A percentile compares a stretch with the other conserved stretches of the same genome.
These are phyloP conservation scores for Magallana nippona DNA, from an alignment of 2,888 invertebrate species.

Conservation along the genomic window DNA sequence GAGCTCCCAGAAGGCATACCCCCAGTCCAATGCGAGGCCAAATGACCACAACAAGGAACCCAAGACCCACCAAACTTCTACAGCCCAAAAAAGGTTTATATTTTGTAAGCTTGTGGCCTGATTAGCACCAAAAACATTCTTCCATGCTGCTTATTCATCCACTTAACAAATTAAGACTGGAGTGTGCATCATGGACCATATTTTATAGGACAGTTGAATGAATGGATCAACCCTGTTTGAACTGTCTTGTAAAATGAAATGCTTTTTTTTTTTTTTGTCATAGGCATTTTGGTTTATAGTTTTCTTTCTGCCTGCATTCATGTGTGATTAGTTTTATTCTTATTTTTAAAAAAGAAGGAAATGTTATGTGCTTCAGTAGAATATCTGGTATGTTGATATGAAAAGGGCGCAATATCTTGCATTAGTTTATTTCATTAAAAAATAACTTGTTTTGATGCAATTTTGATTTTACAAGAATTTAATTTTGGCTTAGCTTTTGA, in stretches of 20 bases:
- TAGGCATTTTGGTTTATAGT: not conserved
- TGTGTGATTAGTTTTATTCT: not conserved
- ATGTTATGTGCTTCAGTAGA: not conserved
- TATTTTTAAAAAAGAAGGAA: not conserved
- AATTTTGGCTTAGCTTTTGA: not conserved
- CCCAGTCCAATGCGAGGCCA: slow-evolving; percentile 32
- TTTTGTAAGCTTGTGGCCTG: slow-evolving; percentile 26
- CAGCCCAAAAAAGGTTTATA: slow-evolving; percentile 40
- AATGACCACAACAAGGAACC: slow-evolving; percentile 37
- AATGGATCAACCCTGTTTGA: slow-evolving; percentile 21
- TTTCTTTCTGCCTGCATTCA: slow-evolving; percentile 10
- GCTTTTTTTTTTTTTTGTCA: slow-evolving; percentile 12
- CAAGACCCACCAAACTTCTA: slow-evolving; percentile 37
- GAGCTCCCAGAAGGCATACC: not conserved
- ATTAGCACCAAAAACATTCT: slow-evolving; percentile 13
- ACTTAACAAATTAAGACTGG: not conserved
- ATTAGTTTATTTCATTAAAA: not conserved
- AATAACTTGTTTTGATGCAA: too few relatives aligned
- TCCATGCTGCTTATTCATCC: not conserved
- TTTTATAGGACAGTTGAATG: slow-evolving; percentile 35
- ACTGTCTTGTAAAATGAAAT: slow-evolving; percentile 32
- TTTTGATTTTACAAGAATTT: too few relatives aligned
- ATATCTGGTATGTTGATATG: slow-evolving; percentile 16
- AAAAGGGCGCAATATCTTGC: slow-evolving; percentile 21
- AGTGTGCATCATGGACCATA: slow-evolving; percentile 25